A percentile compares a stretch with the other conserved stretches of the same genome.
Evolutionary conservation across 2,113 vertebrate genomes (phyloP).

Genomic region (Cricetomys ansorgei): DNA sequence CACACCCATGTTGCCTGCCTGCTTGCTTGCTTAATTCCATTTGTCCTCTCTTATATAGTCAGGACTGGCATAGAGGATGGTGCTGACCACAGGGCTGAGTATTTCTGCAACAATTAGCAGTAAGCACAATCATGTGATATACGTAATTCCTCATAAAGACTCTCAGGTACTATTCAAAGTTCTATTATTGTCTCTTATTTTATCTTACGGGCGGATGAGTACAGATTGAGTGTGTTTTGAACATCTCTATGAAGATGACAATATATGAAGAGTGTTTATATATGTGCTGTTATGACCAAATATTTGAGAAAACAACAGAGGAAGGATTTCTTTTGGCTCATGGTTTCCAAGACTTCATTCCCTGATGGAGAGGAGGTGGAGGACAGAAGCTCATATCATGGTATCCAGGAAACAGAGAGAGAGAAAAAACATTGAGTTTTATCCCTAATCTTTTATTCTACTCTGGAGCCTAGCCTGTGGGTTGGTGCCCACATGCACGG

Average conservation of each 20-base stretch:
- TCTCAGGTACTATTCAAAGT: not conserved
- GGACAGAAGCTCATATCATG: not conserved
- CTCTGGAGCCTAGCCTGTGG: not conserved
- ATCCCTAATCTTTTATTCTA: not conserved
- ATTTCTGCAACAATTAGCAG: not conserved
- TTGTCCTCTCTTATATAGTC: not conserved
- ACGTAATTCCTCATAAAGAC: not conserved
- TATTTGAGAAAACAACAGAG: not conserved
- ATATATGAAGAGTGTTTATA: not conserved
- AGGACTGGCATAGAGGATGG: not conserved
- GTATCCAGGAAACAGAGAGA: not conserved
- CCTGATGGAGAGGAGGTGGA: not conserved
- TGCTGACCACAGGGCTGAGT: not conserved
- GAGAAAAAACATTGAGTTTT: not conserved
- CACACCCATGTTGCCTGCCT: not conserved
- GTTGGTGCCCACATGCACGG: not conserved
- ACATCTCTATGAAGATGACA: not conserved
- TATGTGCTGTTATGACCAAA: not conserved
- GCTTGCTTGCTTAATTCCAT: not conserved
- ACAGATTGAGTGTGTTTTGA: not conserved
- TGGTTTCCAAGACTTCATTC: not conserved
- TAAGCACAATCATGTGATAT: not conserved
- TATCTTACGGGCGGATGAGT: not conserved
- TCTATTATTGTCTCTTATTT: not conserved
- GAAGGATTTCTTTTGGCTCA: not conserved